Conservation (phyloP, 30 jellyfish, hydroid and myxozoan species). For the Aurelia sp. region DNA sequence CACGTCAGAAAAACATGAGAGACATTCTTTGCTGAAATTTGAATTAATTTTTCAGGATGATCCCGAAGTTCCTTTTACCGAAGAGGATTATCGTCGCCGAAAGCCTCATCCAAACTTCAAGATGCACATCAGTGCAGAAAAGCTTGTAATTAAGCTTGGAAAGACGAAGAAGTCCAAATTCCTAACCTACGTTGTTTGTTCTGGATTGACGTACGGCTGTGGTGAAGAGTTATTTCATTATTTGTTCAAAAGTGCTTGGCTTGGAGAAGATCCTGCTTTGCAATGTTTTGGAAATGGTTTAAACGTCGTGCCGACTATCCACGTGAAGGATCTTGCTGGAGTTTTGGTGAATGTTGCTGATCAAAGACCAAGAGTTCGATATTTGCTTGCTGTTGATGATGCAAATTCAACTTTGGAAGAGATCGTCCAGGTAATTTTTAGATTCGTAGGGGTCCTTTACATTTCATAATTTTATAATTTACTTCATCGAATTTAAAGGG, state of each 20-base stretch:
- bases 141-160: slow-evolving; percentile 86
- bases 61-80: slow-evolving; percentile 97
- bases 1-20: too few relatives aligned
- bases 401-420: slow-evolving; percentile 92
- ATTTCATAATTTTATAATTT: too few relatives aligned
- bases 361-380: slow-evolving; percentile 85
- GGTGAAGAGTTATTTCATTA: slow-evolving; percentile 91
- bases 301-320: slow-evolving; percentile 87
- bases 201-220: slow-evolving; percentile 96
- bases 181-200: slow-evolving; percentile 84
- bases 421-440: slow-evolving; percentile 67
- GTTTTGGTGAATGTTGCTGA: slow-evolving; percentile 87
- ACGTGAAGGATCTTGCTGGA: slow-evolving; percentile 80
- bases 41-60: slow-evolving; percentile 70
- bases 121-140: slow-evolving; percentile 90
- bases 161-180: slow-evolving; percentile 85
- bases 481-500: too few relatives aligned
- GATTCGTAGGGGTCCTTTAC: too few relatives aligned
- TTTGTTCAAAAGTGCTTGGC: slow-evolving; percentile 94
- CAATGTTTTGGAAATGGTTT: slow-evolving; percentile 89
- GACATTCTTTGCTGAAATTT: too few relatives aligned
- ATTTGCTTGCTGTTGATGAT: slow-evolving; percentile 95
- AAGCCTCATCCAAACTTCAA: slow-evolving; percentile 93
- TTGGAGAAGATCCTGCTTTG: slow-evolving; percentile 74
- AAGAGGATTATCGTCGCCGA: slow-evolving; percentile 95